Percentiles rank a stretch among this genome's conserved stretches.
phyloP scores from a whole-genome alignment of 2,797 vertebrate species.

The Cottoperca gobio region DNA sequence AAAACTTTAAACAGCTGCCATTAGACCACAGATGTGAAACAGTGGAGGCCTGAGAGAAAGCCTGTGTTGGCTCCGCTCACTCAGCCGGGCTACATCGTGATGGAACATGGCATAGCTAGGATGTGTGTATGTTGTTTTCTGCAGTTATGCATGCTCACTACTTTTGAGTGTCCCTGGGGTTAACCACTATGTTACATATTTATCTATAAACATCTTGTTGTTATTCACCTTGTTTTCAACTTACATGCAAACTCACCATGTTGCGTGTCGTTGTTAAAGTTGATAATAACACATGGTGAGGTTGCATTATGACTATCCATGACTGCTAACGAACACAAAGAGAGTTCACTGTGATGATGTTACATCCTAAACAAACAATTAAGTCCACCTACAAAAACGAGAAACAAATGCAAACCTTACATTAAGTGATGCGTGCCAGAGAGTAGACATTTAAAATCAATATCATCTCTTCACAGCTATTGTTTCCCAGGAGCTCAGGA shows the following conservation, averaged over 20 bases:
- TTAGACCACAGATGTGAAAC: background rate
- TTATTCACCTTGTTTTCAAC: background rate
- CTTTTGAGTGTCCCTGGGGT: no score
- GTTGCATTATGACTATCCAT: background rate
- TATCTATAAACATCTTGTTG: background rate
- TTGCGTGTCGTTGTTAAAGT: background rate
- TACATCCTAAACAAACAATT: background rate
- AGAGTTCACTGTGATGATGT: background rate
- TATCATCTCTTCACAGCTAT: background rate
- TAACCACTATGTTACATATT: background rate
- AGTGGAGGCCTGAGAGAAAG: slow-evolving; percentile 6
- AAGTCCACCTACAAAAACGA: background rate
- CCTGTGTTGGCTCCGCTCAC: slow-evolving; percentile 19
- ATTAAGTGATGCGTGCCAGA: background rate
- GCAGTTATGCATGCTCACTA: background rate
- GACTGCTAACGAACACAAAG: background rate
- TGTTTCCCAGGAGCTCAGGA: background rate
- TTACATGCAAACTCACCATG: background rate
- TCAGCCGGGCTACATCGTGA: background rate
- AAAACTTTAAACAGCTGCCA: slow-evolving; percentile 28
- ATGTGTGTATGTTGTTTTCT: slow-evolving; percentile 1
- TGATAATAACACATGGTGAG: background rate
- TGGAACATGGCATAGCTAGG: background rate
- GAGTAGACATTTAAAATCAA: background rate
- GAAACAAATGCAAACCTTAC: background rate